Conservation (phyloP, 2,888 invertebrate species). For the Drosophila kambysellisi region DNA sequence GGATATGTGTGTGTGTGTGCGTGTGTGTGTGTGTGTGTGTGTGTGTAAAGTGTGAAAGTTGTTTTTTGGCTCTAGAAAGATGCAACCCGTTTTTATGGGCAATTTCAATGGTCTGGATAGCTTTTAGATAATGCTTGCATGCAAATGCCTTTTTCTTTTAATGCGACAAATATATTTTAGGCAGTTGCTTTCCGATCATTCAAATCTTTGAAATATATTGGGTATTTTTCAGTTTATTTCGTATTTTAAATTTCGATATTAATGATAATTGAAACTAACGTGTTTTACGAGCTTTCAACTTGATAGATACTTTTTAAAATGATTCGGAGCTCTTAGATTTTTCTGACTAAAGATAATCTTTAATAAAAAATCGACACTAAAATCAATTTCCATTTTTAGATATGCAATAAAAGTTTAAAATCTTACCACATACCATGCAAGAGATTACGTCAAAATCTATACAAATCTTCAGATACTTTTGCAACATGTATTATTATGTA, state of each 20-base stretch:
- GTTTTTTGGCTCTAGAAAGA: constrained; percentile 62
- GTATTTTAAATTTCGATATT: not conserved
- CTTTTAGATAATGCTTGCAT: constrained; percentile 25
- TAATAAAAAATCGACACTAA: not conserved
- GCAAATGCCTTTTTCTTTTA: constrained; percentile 42
- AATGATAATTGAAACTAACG: not conserved
- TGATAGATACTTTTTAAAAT: not conserved
- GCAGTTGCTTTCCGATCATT: constrained; percentile 3
- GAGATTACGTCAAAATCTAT: not conserved
- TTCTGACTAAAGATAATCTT: not conserved
- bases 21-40: constrained; percentile 22
- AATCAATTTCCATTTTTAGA: not conserved
- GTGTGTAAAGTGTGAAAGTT: constrained; percentile 67
- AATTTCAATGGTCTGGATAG: constrained; percentile 39
- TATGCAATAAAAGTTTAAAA: not conserved
- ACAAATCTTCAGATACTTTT: not conserved
- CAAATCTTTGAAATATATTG: constrained; percentile 22
- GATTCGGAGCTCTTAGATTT: not conserved
- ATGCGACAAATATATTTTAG: constrained; percentile 38
- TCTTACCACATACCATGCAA: constrained; percentile 1
- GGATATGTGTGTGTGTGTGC: not conserved
- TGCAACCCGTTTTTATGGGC: constrained; percentile 58
- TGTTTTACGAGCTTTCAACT: not conserved
- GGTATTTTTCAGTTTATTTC: constrained; percentile 15
- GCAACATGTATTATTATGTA: constrained; percentile 1